Base-by-base conservation (phyloP, 2,888 invertebrate genomes). In the Lasiommata megera region DNA sequence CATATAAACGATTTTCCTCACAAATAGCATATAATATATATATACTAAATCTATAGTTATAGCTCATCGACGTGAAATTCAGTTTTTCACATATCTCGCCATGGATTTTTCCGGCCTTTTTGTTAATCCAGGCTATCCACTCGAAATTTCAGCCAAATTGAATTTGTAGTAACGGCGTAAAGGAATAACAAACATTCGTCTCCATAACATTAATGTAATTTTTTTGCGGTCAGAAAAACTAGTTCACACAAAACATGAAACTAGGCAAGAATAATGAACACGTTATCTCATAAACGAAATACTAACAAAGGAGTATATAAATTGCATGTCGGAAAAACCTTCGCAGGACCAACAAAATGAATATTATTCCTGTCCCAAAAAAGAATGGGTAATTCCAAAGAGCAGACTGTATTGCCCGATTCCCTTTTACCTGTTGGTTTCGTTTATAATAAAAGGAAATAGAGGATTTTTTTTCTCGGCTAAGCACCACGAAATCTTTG, bases 371-470 rank as follows among this genome's bases (percentile, higher is more conserved):
- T 44, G 14, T 31, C 37, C 36, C 28, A 58, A 54, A 58, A 58
- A 54, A 54, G 54, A 48, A 44, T 48, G 18, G 54, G 29, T 40
- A 51, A 54, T 50, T 34, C 43, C 43, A 44, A 50, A 38, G 28
- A 43, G 12, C 36, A 54, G 44, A 52, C 37, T 38, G 37, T 43
- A 54, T 54, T 58, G 44, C 50, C 50, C 29, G 54, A 43, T 44
- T 54, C 50, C 28, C 34, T 41, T 48, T 48, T 54, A 58, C 54
- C 58, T 58, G 58, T 50, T 46, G 38, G 46, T 46, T 46, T 28
- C 37, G 23, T 17, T 47, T 28, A 16, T 38, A 31, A 36, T 31
- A 47, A 18, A 44, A 18, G 29, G 14, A 29, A 38, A n/a, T 17
- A 36, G 11, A 9, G 9, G n/a, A n/a, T n/a, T n/a, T 40, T 56